Percentiles rank a stretch among this genome's conserved stretches.
These are phyloP conservation scores for Platycheirus rosarum DNA, from an alignment of 2,888 invertebrate species.

Conservation along the genomic window DNA sequence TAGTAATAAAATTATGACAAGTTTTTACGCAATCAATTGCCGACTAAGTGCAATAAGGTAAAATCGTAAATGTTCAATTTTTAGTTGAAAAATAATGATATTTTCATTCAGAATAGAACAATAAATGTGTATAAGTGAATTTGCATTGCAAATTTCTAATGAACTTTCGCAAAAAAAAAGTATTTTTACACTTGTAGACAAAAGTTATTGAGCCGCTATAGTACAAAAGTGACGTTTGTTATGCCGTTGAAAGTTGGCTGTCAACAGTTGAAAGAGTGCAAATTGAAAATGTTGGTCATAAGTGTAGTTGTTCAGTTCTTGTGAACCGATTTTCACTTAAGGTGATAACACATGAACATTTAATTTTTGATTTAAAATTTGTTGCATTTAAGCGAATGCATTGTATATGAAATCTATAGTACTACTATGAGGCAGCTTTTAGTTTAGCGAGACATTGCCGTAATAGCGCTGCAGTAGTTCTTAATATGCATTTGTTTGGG, in stretches of 20 bases:
- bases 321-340: not conserved
- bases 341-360: not conserved
- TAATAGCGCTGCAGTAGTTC: no score
- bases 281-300: not conserved
- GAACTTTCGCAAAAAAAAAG: slow-evolving; percentile 40
- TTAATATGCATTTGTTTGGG: no score
- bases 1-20: slow-evolving; percentile 31
- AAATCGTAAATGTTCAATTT: slow-evolving; percentile 12
- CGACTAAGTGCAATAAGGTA: slow-evolving; percentile 21
- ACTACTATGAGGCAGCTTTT: no score
- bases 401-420: no score
- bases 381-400: no score
- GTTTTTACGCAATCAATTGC: slow-evolving; percentile 63
- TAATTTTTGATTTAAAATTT: not conserved
- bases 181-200: slow-evolving; percentile 61
- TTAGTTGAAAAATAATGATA: slow-evolving; percentile 31
- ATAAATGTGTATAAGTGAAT: slow-evolving; percentile 46
- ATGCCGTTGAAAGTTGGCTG: not conserved
- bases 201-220: slow-evolving; percentile 67
- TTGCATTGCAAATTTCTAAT: slow-evolving; percentile 58
- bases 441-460: no score
- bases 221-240: slow-evolving; percentile 53
- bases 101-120: slow-evolving; percentile 47
- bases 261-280: slow-evolving; percentile 8
- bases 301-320: slow-evolving; percentile 1